A percentile compares a stretch with the other conserved stretches of the same genome.
Evolutionary conservation across 2,797 vertebrate genomes (phyloP).

Genomic region (Capromys pilorides): DNA sequence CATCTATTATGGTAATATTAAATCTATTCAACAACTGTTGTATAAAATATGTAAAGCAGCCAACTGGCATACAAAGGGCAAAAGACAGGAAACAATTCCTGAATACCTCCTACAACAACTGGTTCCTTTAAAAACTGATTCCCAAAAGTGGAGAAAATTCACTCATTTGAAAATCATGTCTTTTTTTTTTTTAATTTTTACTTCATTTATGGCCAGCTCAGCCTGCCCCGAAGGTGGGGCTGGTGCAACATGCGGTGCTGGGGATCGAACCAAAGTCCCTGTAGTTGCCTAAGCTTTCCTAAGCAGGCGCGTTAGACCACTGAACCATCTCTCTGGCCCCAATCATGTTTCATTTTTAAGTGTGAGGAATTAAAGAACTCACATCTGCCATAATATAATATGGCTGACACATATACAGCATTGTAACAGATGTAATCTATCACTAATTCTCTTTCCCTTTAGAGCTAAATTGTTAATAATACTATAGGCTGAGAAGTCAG

Average conservation of each 20-base stretch:
- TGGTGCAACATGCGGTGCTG: too few species aligned
- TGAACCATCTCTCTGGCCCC: too few species aligned
- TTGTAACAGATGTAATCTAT: neutral
- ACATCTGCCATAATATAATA: neutral
- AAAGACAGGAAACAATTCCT: neutral
- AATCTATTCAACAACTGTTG: neutral
- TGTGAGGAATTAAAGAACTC: neutral
- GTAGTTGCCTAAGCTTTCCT: too few species aligned
- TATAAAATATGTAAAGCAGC: neutral
- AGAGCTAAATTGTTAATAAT: neutral
- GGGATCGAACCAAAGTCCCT: too few species aligned
- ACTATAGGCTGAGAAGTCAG: neutral
- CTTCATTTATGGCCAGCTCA: too few species aligned
- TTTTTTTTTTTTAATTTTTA: too few species aligned
- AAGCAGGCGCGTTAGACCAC: too few species aligned
- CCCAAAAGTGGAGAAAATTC: neutral
- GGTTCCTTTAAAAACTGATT: neutral
- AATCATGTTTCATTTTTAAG: constrained; percentile 10
- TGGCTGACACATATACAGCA: neutral
- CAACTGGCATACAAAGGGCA: neutral
- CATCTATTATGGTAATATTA: neutral
- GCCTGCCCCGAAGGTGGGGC: too few species aligned
- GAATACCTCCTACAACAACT: neutral
- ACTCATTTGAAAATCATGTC: constrained; percentile 1
- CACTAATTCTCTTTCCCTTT: neutral